Evolutionary conservation across 2,888 invertebrate species (phyloP).

Genomic region (Ypsolopha sequella): DNA sequence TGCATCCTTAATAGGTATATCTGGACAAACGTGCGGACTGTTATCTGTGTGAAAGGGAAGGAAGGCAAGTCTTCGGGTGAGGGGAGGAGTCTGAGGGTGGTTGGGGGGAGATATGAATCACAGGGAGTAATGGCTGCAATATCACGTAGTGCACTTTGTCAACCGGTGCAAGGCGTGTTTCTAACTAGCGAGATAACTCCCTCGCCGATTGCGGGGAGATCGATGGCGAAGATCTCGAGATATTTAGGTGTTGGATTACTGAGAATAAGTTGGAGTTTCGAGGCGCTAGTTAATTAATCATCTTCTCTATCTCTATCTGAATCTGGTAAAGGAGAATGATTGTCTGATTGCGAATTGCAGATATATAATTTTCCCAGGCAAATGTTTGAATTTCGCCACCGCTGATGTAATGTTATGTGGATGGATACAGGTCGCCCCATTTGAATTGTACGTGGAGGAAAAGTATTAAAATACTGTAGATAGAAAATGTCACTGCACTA

Average conservation of each 20-base stretch:
- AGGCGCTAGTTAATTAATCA: not conserved
- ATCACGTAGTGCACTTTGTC: conserved; percentile 71
- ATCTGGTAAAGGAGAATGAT: too few relatives aligned
- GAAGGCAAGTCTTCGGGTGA: conserved; percentile 3
- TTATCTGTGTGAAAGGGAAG: conserved; percentile 38
- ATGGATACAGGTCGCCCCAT: too few relatives aligned
- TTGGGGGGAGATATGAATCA: conserved; percentile 33
- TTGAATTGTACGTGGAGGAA: too few relatives aligned
- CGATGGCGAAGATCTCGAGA: conserved; percentile 4
- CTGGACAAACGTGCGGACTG: conserved; percentile 42
- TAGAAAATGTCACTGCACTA: too few relatives aligned
- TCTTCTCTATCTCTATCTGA: too few relatives aligned
- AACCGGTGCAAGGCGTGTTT: conserved; percentile 53
- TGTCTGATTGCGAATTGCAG: too few relatives aligned
- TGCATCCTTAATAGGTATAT: conserved; percentile 50
- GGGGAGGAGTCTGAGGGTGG: conserved; percentile 27
- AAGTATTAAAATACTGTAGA: too few relatives aligned
- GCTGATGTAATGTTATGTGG: too few relatives aligned
- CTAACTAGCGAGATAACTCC: conserved; percentile 4
- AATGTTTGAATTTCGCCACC: too few relatives aligned
- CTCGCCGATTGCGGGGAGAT: conserved; percentile 6
- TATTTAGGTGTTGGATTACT: conserved; percentile 2
- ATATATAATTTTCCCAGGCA: too few relatives aligned
- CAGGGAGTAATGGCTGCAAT: conserved; percentile 68
- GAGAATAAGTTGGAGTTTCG: not conserved